Base-by-base conservation (phyloP, 2,113 vertebrate species). In the Menura novaehollandiae region DNA sequence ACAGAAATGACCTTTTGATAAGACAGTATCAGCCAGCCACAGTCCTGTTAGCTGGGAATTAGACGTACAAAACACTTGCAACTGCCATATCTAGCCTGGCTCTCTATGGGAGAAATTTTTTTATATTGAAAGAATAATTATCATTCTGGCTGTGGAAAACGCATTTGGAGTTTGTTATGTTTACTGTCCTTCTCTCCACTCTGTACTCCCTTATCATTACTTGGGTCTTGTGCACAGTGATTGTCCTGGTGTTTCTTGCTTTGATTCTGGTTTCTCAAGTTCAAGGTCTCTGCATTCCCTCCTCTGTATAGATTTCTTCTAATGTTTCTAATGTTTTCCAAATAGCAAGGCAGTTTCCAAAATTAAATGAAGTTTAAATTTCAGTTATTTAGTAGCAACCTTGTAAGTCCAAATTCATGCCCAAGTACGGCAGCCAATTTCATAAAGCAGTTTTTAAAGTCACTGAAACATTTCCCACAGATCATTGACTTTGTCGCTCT, bases 1-100 rank as follows among this genome's bases (percentile, higher is more conserved):
- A 93, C 23, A 78, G n/a, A 94, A 92, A 85, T 79, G 95, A 96
- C 93, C 89, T 95, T 97, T 90, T 83, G 88, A 91, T 93, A 95
- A 95, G 69, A 72, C 68, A 83, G 72, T 68, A 88, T 90, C 89
- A 94, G 88, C 88, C 89, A 95, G 69, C 33, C 71, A 80, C 87
- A 77, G 67, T 75, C 87, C 85, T 72, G 24, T 83, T 89, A 95
- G 92, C 73, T 64, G 89, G 89, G 90, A 95, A 94, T 86, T 77
- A 83, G 24, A 88, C 59, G 60, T 84, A 88, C 78, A 85, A 91
- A 78, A 95, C 66, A 72, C 88, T 88, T 77, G 55, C 69, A 88
- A 88, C 22, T 43, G 39, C 86, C 77, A 35, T 83, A 85, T 73
- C 23, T 58, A 67, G 49, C 47, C 77, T 82, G 49, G 20, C n/a